Percentiles rank a stretch among this genome's conserved stretches.
phyloP scores from a whole-genome alignment of 2,797 vertebrate species.

The Lacerta viridis region DNA sequence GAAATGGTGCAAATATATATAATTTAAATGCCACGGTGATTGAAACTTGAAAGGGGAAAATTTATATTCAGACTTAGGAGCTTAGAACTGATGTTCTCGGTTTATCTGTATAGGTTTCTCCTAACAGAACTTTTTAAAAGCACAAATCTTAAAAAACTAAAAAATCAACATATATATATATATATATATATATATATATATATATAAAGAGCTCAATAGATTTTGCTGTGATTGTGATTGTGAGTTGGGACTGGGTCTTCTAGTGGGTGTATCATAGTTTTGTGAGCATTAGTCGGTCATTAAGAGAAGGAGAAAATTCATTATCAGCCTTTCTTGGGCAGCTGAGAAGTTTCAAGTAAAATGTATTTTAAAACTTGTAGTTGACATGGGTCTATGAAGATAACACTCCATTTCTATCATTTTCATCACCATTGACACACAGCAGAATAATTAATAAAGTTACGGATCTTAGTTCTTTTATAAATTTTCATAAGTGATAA shows the following conservation, averaged over 20 bases:
- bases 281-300: background rate
- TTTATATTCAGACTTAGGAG: background rate
- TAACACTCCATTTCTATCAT: constrained; percentile 9
- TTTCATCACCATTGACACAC: background rate
- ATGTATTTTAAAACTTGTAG: background rate
- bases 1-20: background rate
- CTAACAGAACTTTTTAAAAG: background rate
- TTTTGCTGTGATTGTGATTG: background rate
- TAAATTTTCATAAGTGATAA: constrained; percentile 20
- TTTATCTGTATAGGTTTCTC: background rate
- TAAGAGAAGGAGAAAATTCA: background rate
- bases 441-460: constrained; percentile 50
- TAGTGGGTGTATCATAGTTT: background rate
- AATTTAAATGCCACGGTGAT: background rate
- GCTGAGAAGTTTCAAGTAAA: constrained; percentile 35
- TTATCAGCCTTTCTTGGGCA: constrained; percentile 34
- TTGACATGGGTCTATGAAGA: background rate
- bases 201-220: background rate
- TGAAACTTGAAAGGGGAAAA: background rate
- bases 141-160: constrained; percentile 9
- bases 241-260: constrained; percentile 13
- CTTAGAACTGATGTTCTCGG: background rate
- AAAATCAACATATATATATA: background rate
- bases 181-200: background rate
- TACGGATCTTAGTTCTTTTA: constrained; percentile 43